Evolutionary conservation across 2,888 invertebrate species (phyloP), one percentile per base, ranked within the genome.

Genomic region (Xylocampa areola): DNA sequence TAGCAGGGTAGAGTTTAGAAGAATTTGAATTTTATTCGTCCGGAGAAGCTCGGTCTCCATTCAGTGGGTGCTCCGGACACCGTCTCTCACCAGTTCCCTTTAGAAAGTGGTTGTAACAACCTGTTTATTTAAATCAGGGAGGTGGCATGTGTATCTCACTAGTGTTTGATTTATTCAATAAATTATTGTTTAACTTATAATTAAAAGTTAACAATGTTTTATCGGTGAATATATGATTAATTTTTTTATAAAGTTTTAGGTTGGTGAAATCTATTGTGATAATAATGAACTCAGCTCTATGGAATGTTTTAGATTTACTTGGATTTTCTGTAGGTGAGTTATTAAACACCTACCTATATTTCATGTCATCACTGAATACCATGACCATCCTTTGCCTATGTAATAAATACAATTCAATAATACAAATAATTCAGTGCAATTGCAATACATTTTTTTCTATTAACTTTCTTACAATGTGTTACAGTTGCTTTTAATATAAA

Each of bases 21-120:
- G 82, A 69, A 76, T 89, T 91, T 88, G 84, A 86, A 89, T 90
- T 87, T 84, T 89, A 88, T 90, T 89, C 68, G 84, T 80, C 79
- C 85, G 85, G 77, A 84, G 84, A 68, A 57, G 57, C 64, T 76
- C 59, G 70, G 77, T 53, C 64, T 51, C 73, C 53, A 76, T 77
- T 82, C 78, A 78, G 79, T 83, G 82, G 77, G 69, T 73, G 71
- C 80, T 80, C 80, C 73, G 79, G 68, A 68, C 65, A 69, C 64
- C 54, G 52, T 68, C 68, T 73, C 73, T 67, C 76, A 76, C 66
- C 85, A 92, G 92, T 92, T 75, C 80, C 77, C 77, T 77, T 68
- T 76, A 68, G 73, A 63, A 69, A 77, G 78, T 85, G 79, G 73
- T 78, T 59, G 74, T 43, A 75, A 63, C 45, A 80, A 82, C 87